Percentiles rank a stretch among this genome's conserved stretches.
Evolutionary conservation across 2,888 invertebrate species (phyloP).

Genomic region (Hyposoter didymator): DNA sequence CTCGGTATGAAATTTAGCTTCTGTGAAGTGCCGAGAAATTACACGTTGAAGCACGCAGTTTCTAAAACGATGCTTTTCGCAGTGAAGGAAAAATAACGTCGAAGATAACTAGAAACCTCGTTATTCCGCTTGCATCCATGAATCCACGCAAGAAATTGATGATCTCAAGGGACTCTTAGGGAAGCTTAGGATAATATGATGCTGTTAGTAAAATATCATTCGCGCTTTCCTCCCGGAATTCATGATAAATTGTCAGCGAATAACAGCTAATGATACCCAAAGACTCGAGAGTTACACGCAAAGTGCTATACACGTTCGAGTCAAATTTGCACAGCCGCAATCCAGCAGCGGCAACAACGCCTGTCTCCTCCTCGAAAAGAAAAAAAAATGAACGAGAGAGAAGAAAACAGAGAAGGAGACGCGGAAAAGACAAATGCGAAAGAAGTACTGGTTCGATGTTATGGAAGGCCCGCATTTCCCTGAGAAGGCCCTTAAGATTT

Average conservation of each 20-base stretch:
- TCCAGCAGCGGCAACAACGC: constrained; percentile 28
- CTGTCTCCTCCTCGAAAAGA: neutral
- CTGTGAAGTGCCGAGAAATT: constrained; percentile 5
- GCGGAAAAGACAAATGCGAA: neutral
- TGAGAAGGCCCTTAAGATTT: constrained; percentile 60
- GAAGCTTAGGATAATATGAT: constrained; percentile 50
- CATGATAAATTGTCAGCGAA: constrained; percentile 78
- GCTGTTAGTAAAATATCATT: constrained; percentile 56
- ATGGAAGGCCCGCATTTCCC: constrained; percentile 51
- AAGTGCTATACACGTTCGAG: constrained; percentile 49
- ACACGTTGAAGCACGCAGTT: neutral
- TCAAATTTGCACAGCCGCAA: constrained; percentile 39
- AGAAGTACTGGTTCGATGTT: constrained; percentile 40
- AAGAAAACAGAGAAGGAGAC: constrained; percentile 1
- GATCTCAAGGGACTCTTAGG: constrained; percentile 41
- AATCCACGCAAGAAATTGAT: constrained; percentile 44
- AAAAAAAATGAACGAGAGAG: neutral
- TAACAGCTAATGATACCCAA: constrained; percentile 71
- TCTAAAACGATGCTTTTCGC: neutral
- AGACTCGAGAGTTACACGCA: constrained; percentile 58
- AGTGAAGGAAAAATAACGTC: neutral
- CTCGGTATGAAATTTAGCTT: neutral
- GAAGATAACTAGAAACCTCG: neutral
- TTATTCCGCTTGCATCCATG: neutral
- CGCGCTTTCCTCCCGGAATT: constrained; percentile 72